Conservation (phyloP, 1,140 invertebrate genomes). For the Drosophila guanche region DNA sequence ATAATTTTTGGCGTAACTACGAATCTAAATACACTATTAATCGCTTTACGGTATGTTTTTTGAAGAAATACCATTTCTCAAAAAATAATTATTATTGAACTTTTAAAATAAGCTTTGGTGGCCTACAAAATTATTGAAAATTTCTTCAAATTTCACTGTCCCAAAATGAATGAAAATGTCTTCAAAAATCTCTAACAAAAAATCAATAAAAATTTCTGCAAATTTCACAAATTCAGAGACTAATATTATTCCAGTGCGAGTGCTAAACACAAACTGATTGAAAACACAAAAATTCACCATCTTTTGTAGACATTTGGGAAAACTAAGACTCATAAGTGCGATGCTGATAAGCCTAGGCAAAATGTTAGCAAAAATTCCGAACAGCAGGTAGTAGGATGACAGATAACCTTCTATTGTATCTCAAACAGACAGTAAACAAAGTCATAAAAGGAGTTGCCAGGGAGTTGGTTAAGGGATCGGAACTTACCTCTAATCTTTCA, state of each 20-base stretch:
- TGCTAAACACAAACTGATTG: conserved; percentile 5
- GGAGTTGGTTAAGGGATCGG: neutral
- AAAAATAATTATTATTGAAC: too few species aligned
- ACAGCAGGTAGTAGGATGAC: conserved; percentile 33
- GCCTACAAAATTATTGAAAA: too few species aligned
- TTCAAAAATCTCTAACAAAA: too few species aligned
- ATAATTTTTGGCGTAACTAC: too few species aligned
- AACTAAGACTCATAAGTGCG: neutral
- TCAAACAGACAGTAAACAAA: conserved; percentile 27
- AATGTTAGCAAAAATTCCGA: conserved; percentile 24
- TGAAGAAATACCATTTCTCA: too few species aligned
- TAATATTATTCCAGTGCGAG: neutral
- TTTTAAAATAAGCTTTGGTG: too few species aligned
- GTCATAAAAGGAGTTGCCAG: conserved; percentile 22
- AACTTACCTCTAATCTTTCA: conserved; percentile 90
- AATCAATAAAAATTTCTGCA: too few species aligned
- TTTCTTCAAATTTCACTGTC: too few species aligned
- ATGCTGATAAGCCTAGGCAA: conserved; percentile 12
- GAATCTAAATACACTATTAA: too few species aligned
- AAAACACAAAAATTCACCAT: neutral
- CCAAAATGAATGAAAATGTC: too few species aligned
- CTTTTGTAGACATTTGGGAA: neutral
- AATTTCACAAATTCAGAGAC: too few species aligned
- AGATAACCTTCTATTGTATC: neutral
- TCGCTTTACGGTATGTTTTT: too few species aligned